Conservation (phyloP, 1,140 invertebrate genomes). For the Asbolus verrucosus region DNA sequence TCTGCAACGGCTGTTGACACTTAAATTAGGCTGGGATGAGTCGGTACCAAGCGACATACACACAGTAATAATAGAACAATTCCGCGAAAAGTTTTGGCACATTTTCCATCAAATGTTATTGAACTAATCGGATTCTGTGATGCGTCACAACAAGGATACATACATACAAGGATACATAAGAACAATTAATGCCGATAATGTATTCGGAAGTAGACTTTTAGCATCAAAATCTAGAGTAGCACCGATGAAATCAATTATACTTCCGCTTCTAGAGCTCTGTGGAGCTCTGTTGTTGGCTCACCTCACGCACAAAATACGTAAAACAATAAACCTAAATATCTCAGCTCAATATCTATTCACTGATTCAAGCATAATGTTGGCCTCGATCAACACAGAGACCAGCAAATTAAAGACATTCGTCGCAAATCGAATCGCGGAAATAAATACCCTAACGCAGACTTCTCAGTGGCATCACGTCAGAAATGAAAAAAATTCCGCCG, state of each 20-base stretch:
- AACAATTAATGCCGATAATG: not conserved
- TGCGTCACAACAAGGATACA: conserved; percentile 56
- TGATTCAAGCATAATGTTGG: conserved; percentile 1
- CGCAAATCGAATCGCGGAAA: conserved; percentile 40
- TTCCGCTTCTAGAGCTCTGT: conserved; percentile 65
- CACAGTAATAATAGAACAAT: not conserved
- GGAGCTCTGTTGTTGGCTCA: conserved; percentile 60
- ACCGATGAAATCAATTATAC: conserved; percentile 60
- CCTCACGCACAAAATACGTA: conserved; percentile 40
- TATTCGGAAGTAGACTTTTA: conserved; percentile 36
- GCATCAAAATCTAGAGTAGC: conserved; percentile 63
- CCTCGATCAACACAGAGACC: conserved; percentile 54
- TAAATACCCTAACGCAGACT: conserved; percentile 19
- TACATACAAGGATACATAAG: conserved; percentile 51
- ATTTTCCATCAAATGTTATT: not conserved
- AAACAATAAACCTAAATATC: not conserved
- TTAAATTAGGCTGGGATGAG: conserved; percentile 61
- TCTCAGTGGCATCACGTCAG: conserved; percentile 32
- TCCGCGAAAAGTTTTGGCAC: not conserved
- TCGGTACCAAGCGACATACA: conserved; percentile 8
- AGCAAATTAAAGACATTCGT: conserved; percentile 56
- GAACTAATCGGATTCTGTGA: conserved; percentile 56
- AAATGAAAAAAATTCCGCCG: conserved; percentile 39
- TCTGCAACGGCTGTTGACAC: conserved; percentile 59
- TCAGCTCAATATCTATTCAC: not conserved